Evolutionary conservation across 2,888 invertebrate genomes (phyloP), one percentile per base, ranked within the genome.

Genomic region (Anoplius nigerrimus): DNA sequence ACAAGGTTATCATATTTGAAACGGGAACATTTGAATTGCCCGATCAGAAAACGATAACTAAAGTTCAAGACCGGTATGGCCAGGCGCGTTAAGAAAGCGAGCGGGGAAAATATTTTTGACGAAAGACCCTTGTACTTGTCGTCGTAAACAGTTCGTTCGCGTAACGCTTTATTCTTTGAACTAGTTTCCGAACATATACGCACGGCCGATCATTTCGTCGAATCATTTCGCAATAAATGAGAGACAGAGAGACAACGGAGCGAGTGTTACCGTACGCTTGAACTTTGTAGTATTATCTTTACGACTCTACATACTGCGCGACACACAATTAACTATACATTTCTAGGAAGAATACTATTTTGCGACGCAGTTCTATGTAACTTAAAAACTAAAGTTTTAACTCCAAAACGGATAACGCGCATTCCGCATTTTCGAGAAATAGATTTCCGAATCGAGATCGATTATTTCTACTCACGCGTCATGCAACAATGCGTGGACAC

Each of bases 1-100:
- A 66, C 60, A 60, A 46, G 58, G 69, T 75, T 76, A 74, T 76
- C 75, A 70, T 55, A 21, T 42, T 61, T 53, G 56, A 74, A 76
- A 72, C 74, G 67, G 72, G 72, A 79, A 79, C 65, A 53, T 69
- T 76, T 62, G 76, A 73, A 71, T 75, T 72, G 66, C 53, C 43
- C 69, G 71, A 76, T 79, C 72, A 63, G 69, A 71, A 78, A 79
- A 76, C 75, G 78, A 82, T 80, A 77, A 71, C 71, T 71, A 59
- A 63, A 21, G 67, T 21, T 54, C 66, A 71, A 78, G 79, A 80
- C 75, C 75, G 71, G 76, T 78, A 80, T 67, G 64, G 74, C 78
- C 78, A 73, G 74, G 77, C 76, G 79, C 74, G 78, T 71, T 61
- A 60, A 62, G 62, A 51, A 53, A 67, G 34, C 64, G 62, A 69